A percentile compares a stretch with the other conserved stretches of the same genome.
These are phyloP conservation scores for Tetragonula carbonaria DNA, from an alignment of 2,888 invertebrate genomes.

Conservation along the genomic window DNA sequence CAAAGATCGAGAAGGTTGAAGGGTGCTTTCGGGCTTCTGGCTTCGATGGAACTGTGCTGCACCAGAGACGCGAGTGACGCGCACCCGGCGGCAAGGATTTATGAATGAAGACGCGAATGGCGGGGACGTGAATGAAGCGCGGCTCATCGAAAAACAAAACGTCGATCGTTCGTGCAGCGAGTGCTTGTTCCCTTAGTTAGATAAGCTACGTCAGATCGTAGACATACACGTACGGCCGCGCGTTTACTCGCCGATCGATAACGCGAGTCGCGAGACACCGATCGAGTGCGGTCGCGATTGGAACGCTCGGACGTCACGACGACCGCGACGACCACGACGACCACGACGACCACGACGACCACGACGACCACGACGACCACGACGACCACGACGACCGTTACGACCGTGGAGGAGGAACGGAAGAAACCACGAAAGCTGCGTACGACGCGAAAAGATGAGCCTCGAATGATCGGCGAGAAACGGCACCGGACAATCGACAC, in stretches of 20 bases:
- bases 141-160: constrained; percentile 57
- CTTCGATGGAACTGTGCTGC: neutral
- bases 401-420: neutral
- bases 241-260: constrained; percentile 27
- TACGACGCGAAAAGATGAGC: neutral
- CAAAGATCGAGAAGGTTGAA: neutral
- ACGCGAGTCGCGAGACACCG: neutral
- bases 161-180: constrained; percentile 58
- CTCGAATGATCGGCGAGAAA: constrained; percentile 13
- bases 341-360: too few relatives aligned
- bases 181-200: constrained; percentile 58
- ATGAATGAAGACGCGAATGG: constrained; percentile 54
- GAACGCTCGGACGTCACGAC: neutral
- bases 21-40: too few relatives aligned
- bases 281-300: neutral
- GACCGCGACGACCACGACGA: neutral
- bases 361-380: neutral
- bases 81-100: constrained; percentile 8
- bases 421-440: too few relatives aligned
- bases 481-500: neutral
- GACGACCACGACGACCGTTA: too few relatives aligned
- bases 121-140: constrained; percentile 65
- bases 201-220: constrained; percentile 22
- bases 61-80: neutral
- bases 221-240: constrained; percentile 19